Percentiles rank a stretch among this genome's conserved stretches.
phyloP scores from a whole-genome alignment of 2,888 invertebrate species.

The Eilema griseolum region DNA sequence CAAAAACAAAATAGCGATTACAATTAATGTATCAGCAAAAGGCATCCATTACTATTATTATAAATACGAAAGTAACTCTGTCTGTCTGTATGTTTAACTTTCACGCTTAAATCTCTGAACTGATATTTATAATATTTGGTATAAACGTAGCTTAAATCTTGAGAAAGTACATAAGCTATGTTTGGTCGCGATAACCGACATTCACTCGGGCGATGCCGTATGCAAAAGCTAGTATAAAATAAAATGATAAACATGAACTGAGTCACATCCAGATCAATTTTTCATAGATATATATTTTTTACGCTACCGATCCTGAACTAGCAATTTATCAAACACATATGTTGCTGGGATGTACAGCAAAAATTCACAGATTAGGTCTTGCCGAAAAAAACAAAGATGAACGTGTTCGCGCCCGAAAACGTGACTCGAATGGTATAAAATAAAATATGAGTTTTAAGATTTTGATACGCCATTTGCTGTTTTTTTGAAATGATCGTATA shows the following conservation, averaged over 20 bases:
- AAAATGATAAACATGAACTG: slow-evolving; percentile 48
- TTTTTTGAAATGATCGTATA: slow-evolving; percentile 50
- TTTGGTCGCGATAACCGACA: too few relatives aligned
- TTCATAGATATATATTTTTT: slow-evolving; percentile 67
- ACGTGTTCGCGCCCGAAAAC: slow-evolving; percentile 68
- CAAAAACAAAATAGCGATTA: slow-evolving; percentile 12
- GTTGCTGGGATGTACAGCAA: slow-evolving; percentile 63
- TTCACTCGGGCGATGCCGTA: too few relatives aligned
- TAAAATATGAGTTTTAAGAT: slow-evolving; percentile 69
- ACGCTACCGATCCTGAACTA: slow-evolving; percentile 57
- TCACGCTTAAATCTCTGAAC: too few relatives aligned
- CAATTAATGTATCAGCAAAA: slow-evolving; percentile 18
- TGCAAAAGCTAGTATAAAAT: too few relatives aligned
- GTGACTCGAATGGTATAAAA: slow-evolving; percentile 66
- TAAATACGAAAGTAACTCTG: too few relatives aligned
- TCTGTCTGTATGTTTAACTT: too few relatives aligned
- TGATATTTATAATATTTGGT: too few relatives aligned
- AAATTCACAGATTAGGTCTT: slow-evolving; percentile 72
- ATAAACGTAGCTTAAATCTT: too few relatives aligned
- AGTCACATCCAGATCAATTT: slow-evolving; percentile 67
- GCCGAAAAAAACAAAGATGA: slow-evolving; percentile 69
- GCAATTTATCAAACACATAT: slow-evolving; percentile 77
- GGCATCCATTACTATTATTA: too few relatives aligned
- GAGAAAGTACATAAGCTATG: too few relatives aligned
- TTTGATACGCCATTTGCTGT: slow-evolving; percentile 58